Conservation (phyloP, 1,140 invertebrate species). For the Trypoxylus dichotomus region DNA sequence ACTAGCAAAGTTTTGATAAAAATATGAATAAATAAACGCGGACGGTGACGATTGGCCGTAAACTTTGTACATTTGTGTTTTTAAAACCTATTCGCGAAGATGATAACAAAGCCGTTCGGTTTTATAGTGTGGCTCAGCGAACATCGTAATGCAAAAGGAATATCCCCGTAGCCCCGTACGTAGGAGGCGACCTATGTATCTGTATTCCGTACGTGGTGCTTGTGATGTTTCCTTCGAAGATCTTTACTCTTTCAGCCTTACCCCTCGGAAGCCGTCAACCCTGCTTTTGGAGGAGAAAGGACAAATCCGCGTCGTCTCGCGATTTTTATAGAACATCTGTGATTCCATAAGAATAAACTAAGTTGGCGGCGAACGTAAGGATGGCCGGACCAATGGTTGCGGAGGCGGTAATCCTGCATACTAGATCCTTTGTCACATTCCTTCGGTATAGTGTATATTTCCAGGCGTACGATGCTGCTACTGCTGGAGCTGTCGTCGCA, state of each 20-base stretch:
- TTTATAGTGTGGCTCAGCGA: conserved; percentile 26
- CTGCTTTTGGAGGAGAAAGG: conserved; percentile 20
- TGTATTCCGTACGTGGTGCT: neutral
- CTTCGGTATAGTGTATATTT: conserved; percentile 27
- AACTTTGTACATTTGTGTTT: conserved; percentile 26
- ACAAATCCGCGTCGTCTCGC: conserved; percentile 42
- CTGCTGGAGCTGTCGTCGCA: neutral
- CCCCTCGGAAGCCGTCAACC: neutral
- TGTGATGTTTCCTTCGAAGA: neutral
- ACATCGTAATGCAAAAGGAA: conserved; percentile 27
- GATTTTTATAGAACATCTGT: conserved; percentile 47
- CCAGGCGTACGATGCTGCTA: neutral
- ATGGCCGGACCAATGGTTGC: conserved; percentile 45
- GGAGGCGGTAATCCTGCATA: conserved; percentile 39
- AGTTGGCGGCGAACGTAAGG: conserved; percentile 38
- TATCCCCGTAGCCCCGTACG: neutral
- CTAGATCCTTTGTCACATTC: conserved; percentile 35
- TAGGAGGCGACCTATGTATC: neutral
- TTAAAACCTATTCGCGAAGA: conserved; percentile 28
- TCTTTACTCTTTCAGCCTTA: neutral
- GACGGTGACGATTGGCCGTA: conserved; percentile 12
- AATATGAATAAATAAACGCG: conserved; percentile 15
- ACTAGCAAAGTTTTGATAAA: neutral
- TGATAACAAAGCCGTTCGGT: conserved; percentile 30
- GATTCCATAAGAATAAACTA: conserved; percentile 44